Evolutionary conservation across 2,797 vertebrate species (phyloP).

Genomic region (Anguilla megastoma): DNA sequence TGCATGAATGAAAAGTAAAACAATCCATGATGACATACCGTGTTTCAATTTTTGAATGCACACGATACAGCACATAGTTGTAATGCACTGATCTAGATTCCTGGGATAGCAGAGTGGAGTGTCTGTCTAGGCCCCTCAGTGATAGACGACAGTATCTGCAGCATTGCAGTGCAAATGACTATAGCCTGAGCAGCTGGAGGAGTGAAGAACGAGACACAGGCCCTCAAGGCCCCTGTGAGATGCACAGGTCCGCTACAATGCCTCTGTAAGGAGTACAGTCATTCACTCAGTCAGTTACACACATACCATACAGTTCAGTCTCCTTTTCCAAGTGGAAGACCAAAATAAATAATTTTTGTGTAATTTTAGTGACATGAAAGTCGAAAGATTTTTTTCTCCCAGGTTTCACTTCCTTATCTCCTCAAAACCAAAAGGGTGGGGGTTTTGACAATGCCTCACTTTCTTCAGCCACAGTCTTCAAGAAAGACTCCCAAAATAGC

Average conservation of each 20-base stretch:
- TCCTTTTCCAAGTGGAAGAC: neutral
- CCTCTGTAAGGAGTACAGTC: conserved; percentile 30
- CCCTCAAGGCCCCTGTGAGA: neutral
- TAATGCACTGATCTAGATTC: conserved; percentile 68
- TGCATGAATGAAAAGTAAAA: conserved; percentile 27
- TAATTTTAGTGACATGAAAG: neutral
- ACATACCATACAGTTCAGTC: neutral
- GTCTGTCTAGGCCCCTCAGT: neutral
- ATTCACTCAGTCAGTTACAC: neutral
- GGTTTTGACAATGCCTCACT: neutral
- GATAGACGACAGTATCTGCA: neutral
- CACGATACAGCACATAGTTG: conserved; percentile 36
- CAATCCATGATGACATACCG: conserved; percentile 35
- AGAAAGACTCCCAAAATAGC: neutral
- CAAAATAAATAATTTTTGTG: too few relatives aligned
- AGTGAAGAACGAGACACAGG: neutral
- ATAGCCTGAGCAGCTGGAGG: conserved; percentile 1
- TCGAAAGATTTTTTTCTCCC: conserved; percentile 17
- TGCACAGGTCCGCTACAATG: neutral
- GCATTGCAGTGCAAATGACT: neutral
- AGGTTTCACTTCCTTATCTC: neutral
- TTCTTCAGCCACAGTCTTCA: neutral
- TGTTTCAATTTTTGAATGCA: conserved; percentile 18
- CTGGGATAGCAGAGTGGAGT: conserved; percentile 5
- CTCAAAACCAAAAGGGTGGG: neutral